These are phyloP conservation scores for Cyclargus thomasi DNA, from an alignment of 1,140 invertebrate species.

Conservation along the genomic window DNA sequence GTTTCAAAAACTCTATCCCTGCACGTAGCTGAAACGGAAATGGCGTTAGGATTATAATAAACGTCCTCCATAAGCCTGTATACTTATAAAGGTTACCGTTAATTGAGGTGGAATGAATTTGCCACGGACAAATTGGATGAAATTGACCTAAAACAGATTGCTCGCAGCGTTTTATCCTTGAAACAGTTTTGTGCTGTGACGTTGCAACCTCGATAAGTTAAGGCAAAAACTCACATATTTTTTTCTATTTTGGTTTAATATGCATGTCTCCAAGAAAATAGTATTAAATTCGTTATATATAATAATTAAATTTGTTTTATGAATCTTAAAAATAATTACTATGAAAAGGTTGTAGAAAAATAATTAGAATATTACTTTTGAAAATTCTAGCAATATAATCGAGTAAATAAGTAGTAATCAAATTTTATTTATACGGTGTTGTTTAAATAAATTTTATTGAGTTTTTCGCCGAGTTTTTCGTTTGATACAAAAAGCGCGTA, in stretches of 20 bases:
- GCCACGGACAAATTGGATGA: conserved; percentile 1
- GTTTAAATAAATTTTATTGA: no score
- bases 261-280: no score
- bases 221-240: background rate
- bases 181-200: background rate
- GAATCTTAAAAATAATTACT: no score
- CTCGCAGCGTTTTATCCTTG: conserved; percentile 5
- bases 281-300: no score
- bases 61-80: background rate
- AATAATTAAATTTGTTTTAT: no score
- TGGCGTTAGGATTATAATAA: conserved; percentile 2
- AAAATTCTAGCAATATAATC: no score
- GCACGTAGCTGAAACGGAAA: background rate
- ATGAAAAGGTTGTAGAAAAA: no score
- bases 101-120: conserved; percentile 10
- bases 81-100: conserved; percentile 5
- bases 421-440: no score
- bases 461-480: no score
- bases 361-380: no score
- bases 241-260: background rate
- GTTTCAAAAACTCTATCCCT: background rate
- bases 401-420: no score
- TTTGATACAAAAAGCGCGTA: no score
- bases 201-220: conserved; percentile 5
- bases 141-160: conserved; percentile 13